Conservation (phyloP, 2,113 vertebrate species). For the Pelodiscus sinensis region DNA sequence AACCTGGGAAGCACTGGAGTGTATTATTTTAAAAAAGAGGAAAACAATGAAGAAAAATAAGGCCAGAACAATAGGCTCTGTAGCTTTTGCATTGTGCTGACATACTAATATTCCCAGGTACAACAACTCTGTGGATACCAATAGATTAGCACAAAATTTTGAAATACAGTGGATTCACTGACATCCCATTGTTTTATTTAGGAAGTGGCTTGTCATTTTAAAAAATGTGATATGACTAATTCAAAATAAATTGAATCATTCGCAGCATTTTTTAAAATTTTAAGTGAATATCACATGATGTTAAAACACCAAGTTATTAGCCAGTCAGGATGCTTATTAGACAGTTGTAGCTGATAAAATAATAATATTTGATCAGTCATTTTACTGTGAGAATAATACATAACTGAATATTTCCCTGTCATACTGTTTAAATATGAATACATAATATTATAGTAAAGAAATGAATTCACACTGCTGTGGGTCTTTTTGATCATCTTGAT, state of each 20-base stretch:
- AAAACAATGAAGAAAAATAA: neutral
- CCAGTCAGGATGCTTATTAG: no score
- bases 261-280: constrained; percentile 32
- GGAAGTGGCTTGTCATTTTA: constrained; percentile 54
- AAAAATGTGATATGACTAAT: neutral
- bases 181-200: constrained; percentile 69
- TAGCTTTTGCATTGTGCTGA: constrained; percentile 16
- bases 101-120: constrained; percentile 18
- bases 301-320: no score
- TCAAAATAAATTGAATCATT: constrained; percentile 43
- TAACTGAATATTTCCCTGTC: no score
- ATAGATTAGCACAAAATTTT: constrained; percentile 53
- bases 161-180: constrained; percentile 62
- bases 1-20: neutral
- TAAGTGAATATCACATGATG: neutral
- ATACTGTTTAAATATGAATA: no score
- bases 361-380: no score
- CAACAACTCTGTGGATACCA: constrained; percentile 40
- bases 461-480: no score
- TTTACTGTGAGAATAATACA: no score
- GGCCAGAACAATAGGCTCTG: neutral
- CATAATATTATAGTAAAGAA: no score
- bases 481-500: no score
- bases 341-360: no score
- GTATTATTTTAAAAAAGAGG: neutral